Conservation (phyloP, 2,113 vertebrate genomes). For the Notothenia coriiceps region DNA sequence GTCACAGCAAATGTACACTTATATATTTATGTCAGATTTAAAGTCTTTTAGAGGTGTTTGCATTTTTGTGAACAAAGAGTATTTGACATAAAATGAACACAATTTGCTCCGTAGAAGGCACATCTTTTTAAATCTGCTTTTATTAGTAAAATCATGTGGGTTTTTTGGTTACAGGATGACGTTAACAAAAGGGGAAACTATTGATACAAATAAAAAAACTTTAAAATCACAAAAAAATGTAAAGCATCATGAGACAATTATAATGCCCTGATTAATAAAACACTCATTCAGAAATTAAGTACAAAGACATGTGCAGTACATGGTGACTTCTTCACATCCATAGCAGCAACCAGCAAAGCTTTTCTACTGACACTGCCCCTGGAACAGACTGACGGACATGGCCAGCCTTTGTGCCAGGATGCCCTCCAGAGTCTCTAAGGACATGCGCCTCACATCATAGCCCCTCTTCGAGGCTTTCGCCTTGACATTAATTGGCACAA, state of each 20-base stretch:
- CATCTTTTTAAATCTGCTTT: background rate
- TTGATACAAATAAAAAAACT: background rate
- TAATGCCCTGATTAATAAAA: background rate
- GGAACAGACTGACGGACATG: conserved; percentile 63
- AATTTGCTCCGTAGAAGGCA: background rate
- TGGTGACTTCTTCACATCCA: background rate
- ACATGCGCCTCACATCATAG: conserved; percentile 75
- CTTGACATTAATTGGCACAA: conserved; percentile 64
- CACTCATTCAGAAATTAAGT: background rate
- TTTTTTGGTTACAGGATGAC: background rate
- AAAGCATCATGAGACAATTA: background rate
- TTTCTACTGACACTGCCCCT: conserved; percentile 48
- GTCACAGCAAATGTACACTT: too few species aligned
- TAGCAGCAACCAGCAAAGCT: background rate
- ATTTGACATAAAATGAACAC: background rate
- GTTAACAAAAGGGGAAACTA: background rate
- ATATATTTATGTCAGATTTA: too few species aligned
- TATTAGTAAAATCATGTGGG: background rate
- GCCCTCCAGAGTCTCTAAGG: conserved; percentile 58
- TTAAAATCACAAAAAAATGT: too few species aligned
- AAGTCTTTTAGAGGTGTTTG: background rate
- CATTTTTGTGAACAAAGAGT: background rate
- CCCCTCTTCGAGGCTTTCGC: conserved; percentile 2
- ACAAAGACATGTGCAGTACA: background rate
- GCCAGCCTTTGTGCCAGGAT: conserved; percentile 65